These are phyloP conservation scores for Amblyraja radiata DNA, from an alignment of 2,797 vertebrate species.

Conservation along the genomic window DNA sequence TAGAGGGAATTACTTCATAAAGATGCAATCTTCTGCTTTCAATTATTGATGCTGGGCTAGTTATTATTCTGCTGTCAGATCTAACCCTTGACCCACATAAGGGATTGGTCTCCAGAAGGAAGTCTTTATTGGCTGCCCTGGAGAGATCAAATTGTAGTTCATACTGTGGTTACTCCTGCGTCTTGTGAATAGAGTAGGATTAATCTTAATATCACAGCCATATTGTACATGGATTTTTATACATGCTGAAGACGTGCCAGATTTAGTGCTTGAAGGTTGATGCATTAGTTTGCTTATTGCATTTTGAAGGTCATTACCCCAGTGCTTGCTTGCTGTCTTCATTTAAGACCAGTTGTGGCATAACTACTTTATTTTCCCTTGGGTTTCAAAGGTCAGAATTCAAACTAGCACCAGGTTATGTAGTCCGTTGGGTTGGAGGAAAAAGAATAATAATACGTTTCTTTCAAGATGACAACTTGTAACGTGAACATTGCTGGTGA, in stretches of 20 bases:
- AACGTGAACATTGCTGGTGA: constrained; percentile 4
- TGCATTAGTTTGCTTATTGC: constrained; percentile 26
- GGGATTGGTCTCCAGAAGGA: not conserved
- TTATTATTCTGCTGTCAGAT: not conserved
- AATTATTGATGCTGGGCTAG: no score
- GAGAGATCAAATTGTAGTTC: not conserved
- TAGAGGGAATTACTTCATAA: not conserved
- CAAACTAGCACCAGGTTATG: not conserved
- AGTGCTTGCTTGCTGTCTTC: not conserved
- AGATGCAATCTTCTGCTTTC: not conserved
- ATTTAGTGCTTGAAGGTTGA: constrained; percentile 1
- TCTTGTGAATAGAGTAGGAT: not conserved
- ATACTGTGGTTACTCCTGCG: not conserved
- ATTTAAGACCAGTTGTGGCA: not conserved
- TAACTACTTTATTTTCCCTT: not conserved
- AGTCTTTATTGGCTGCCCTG: not conserved
- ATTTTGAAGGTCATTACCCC: constrained; percentile 30
- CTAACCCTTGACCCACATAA: not conserved
- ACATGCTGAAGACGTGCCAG: not conserved
- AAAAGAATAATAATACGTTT: not conserved
- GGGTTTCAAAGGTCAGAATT: constrained; percentile 1
- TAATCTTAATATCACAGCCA: constrained; percentile 7
- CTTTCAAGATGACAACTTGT: constrained; percentile 12
- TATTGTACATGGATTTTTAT: not conserved
- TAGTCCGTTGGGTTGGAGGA: not conserved